These are phyloP conservation scores for Vulpes ferrilata DNA, from an alignment of 2,113 vertebrate genomes.

Conservation along the genomic window DNA sequence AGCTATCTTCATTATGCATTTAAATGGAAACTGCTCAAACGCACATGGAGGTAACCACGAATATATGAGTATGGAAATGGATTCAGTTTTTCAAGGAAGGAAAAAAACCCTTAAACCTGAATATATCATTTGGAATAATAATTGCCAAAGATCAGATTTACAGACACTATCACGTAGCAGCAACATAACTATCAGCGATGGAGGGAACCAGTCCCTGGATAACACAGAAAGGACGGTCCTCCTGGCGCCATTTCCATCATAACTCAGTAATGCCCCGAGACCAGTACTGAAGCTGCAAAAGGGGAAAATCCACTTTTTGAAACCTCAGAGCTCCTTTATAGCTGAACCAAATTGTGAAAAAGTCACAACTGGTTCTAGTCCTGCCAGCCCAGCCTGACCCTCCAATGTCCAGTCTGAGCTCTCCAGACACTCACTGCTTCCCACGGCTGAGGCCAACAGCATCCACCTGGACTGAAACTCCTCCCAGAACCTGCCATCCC, in stretches of 20 bases:
- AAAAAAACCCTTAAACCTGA: background rate
- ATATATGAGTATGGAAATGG: background rate
- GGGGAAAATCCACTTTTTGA: background rate
- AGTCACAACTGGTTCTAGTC: background rate
- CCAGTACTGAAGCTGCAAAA: background rate
- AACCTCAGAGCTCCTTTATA: background rate
- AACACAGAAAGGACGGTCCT: background rate
- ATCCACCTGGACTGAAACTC: background rate
- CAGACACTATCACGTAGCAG: background rate
- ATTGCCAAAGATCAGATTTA: background rate
- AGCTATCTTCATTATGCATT: constrained; percentile 62
- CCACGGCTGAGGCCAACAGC: background rate
- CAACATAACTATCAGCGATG: too few species aligned
- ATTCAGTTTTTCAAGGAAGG: background rate
- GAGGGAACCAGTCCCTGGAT: background rate
- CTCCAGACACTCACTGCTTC: background rate
- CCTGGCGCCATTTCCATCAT: background rate
- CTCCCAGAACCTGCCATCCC: background rate
- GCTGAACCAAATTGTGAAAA: background rate
- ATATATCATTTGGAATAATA: constrained; percentile 1
- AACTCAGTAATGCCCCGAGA: background rate
- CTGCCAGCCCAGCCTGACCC: background rate
- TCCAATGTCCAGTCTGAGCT: background rate
- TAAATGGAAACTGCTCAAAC: constrained; percentile 51
- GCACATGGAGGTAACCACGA: background rate